phyloP scores from a whole-genome alignment of 2,888 invertebrate genomes.

The Diarsia dahlii region DNA sequence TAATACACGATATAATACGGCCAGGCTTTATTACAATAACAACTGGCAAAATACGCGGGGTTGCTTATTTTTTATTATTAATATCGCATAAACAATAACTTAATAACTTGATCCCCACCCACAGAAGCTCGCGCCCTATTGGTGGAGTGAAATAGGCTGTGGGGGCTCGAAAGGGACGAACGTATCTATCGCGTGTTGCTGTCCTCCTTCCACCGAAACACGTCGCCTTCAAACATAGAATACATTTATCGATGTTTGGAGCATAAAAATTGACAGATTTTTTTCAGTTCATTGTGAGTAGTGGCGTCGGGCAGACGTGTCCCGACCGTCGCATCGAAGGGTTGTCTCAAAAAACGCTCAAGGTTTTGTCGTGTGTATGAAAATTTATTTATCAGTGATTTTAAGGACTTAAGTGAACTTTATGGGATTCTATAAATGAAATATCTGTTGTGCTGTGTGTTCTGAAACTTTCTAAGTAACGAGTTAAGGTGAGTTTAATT shows the following conservation, averaged over 20 bases:
- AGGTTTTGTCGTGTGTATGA: conserved; percentile 69
- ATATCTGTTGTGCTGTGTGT: conserved; percentile 73
- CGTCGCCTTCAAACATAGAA: conserved; percentile 88
- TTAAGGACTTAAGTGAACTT: conserved; percentile 73
- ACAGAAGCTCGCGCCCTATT: conserved; percentile 85
- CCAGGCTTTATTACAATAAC: conserved; percentile 82
- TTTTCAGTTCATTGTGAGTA: conserved; percentile 89
- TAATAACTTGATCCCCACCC: conserved; percentile 89
- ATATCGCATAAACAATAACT: conserved; percentile 90
- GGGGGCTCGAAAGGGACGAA: conserved; percentile 82
- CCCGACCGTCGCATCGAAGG: conserved; percentile 74
- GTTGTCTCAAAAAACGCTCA: conserved; percentile 79
- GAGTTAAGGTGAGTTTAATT: conserved; percentile 69
- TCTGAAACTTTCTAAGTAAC: conserved; percentile 63
- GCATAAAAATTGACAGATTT: conserved; percentile 91
- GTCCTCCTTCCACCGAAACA: conserved; percentile 82
- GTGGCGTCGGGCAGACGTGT: conserved; percentile 76
- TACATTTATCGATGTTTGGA: conserved; percentile 90
- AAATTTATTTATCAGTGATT: conserved; percentile 64
- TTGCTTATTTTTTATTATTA: conserved; percentile 88
- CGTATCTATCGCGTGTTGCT: conserved; percentile 71
- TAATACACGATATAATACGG: conserved; percentile 79
- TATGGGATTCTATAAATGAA: conserved; percentile 66
- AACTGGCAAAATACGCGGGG: conserved; percentile 76
- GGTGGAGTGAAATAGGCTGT: conserved; percentile 88